Percentiles rank a stretch among this genome's conserved stretches.
These are phyloP conservation scores for Hecatera dysodea DNA, from an alignment of 2,888 invertebrate genomes.

Conservation along the genomic window DNA sequence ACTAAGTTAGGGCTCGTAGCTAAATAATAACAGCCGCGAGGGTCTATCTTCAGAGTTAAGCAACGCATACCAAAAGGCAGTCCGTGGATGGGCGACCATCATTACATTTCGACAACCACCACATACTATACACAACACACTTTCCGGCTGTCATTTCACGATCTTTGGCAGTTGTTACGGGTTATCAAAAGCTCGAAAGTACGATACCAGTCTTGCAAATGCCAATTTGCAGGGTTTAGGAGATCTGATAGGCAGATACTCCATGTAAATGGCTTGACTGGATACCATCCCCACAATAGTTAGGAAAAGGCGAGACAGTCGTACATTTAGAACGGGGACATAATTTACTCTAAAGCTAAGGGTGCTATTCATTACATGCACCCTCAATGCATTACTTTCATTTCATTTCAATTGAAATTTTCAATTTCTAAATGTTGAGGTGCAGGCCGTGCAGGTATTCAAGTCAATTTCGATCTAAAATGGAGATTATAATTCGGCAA, in stretches of 20 bases:
- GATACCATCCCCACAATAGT: too few relatives aligned
- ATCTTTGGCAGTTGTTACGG: background rate
- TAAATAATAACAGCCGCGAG: background rate
- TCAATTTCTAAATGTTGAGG: background rate
- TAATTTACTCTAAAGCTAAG: background rate
- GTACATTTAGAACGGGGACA: too few relatives aligned
- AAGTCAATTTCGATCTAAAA: constrained; percentile 9
- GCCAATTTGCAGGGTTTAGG: too few relatives aligned
- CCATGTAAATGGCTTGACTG: too few relatives aligned
- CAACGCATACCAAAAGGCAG: background rate
- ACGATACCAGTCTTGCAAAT: too few relatives aligned
- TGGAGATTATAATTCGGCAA: constrained; percentile 1
- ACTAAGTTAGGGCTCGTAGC: background rate
- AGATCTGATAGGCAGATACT: too few relatives aligned
- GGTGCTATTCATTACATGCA: background rate
- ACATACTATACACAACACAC: too few relatives aligned
- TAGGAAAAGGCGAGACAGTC: too few relatives aligned
- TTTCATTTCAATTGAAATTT: background rate
- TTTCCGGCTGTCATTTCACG: background rate
- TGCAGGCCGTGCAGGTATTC: background rate
- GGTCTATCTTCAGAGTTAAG: background rate
- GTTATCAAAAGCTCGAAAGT: background rate
- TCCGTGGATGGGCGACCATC: background rate
- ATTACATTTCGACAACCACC: background rate
- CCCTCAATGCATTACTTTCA: background rate